These are phyloP conservation scores for Drosophila dunni DNA, from an alignment of 1,140 invertebrate genomes.

Conservation along the genomic window DNA sequence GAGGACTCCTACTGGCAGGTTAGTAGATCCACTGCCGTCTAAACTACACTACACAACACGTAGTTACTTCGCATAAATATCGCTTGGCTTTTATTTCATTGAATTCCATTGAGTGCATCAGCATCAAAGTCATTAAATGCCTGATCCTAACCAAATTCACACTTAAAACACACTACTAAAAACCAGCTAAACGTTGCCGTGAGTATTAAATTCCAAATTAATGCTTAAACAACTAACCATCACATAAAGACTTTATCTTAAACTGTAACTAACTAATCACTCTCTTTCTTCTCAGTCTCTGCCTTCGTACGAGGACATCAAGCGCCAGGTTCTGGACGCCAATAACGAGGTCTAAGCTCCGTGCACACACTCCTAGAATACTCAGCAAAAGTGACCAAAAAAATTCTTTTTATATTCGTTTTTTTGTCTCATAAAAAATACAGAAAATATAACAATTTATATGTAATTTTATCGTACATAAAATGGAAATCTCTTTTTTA, in stretches of 20 bases:
- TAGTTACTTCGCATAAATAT: not conserved
- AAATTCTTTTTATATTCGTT: constrained; percentile 28
- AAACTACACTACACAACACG: not conserved
- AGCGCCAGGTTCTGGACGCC: constrained; percentile 62
- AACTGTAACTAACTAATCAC: not conserved
- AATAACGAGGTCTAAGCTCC: constrained; percentile 65
- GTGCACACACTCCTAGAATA: constrained; percentile 18
- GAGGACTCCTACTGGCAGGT: constrained; percentile 88
- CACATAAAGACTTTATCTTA: not conserved
- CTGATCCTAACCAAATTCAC: constrained; percentile 30
- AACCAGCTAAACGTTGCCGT: constrained; percentile 30
- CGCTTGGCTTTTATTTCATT: constrained; percentile 10
- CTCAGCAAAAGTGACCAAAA: constrained; percentile 73
- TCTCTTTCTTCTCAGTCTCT: constrained; percentile 33
- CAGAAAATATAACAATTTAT: constrained; percentile 16
- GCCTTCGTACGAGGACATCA: constrained; percentile 71
- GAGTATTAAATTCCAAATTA: constrained; percentile 44
- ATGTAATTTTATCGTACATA: constrained; percentile 36
- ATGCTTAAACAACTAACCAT: constrained; percentile 1
- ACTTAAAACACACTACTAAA: constrained; percentile 22
- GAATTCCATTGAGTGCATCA: constrained; percentile 3
- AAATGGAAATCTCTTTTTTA: constrained; percentile 35
- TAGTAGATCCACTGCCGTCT: constrained; percentile 51
- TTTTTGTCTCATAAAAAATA: constrained; percentile 51
- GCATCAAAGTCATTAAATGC: constrained; percentile 4